Conservation (phyloP, 2,888 invertebrate species). For the Dinocampus coccinellae region DNA sequence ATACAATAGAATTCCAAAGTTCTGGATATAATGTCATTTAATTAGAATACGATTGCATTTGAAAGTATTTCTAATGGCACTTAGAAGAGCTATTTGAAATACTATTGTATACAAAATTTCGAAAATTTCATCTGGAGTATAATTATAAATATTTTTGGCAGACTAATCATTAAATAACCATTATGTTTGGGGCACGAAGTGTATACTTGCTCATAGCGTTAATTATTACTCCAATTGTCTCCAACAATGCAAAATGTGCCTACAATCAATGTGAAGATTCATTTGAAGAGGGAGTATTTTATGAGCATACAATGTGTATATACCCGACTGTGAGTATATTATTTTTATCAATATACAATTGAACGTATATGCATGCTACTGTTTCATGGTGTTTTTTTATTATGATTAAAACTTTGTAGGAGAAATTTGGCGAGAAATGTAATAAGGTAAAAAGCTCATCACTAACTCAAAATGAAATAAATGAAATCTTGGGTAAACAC, state of each 20-base stretch:
- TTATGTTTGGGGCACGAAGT: too few relatives aligned
- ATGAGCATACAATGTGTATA: background rate
- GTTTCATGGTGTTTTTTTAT: background rate
- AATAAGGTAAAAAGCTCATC: slow-evolving; percentile 42
- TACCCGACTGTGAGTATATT: background rate
- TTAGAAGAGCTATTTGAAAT: too few relatives aligned
- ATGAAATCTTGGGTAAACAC: slow-evolving; percentile 40
- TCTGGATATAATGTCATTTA: too few relatives aligned
- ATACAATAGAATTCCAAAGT: too few relatives aligned
- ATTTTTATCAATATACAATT: background rate
- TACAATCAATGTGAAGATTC: background rate
- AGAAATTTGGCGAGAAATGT: background rate
- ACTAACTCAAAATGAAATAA: slow-evolving; percentile 28
- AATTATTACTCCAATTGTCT: background rate
- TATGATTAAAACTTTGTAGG: background rate
- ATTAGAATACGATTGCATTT: too few relatives aligned
- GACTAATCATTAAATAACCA: too few relatives aligned
- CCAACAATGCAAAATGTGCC: background rate
- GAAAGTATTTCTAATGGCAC: too few relatives aligned
- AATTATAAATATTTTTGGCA: too few relatives aligned
- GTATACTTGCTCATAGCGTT: background rate
- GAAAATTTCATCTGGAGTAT: too few relatives aligned
- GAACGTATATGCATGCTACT: background rate
- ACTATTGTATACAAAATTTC: too few relatives aligned
- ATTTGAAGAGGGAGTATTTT: background rate